phyloP scores from a whole-genome alignment of 2,113 vertebrate species.

The Siniperca knerii region DNA sequence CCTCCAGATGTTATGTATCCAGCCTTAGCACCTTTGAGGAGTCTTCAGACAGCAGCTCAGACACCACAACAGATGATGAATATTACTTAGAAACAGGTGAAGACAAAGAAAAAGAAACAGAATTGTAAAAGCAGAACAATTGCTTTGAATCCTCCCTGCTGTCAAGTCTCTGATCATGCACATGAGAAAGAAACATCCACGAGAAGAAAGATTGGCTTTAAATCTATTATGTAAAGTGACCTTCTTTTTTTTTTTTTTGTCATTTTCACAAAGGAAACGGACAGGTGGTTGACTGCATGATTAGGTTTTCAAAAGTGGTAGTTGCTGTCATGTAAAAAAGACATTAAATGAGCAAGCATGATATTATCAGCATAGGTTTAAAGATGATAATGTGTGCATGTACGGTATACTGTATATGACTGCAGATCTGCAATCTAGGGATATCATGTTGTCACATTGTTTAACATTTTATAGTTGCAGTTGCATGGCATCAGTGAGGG shows the following conservation, averaged over 20 bases:
- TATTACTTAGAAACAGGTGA: slow-evolving; percentile 89
- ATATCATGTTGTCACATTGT: slow-evolving; percentile 11
- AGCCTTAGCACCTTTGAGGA: slow-evolving; percentile 85
- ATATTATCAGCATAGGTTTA: slow-evolving; percentile 11
- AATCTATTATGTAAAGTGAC: slow-evolving; percentile 5
- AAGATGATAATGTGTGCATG: slow-evolving; percentile 15
- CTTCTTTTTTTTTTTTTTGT: not conserved
- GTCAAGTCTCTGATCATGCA: slow-evolving; percentile 4
- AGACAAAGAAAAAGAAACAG: slow-evolving; percentile 79
- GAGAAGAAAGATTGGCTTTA: not conserved
- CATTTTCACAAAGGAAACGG: not conserved
- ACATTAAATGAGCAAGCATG: slow-evolving; percentile 19
- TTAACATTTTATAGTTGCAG: slow-evolving; percentile 16
- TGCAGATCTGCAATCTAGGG: slow-evolving; percentile 16
- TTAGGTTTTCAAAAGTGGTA: slow-evolving; percentile 33
- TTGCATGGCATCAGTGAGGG: slow-evolving; percentile 51
- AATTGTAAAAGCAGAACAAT: slow-evolving; percentile 70
- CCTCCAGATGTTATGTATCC: slow-evolving; percentile 72
- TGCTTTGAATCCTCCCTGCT: not conserved
- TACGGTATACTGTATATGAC: slow-evolving; percentile 7
- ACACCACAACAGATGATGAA: slow-evolving; percentile 95
- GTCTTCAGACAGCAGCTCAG: slow-evolving; percentile 84
- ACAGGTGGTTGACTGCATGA: slow-evolving; percentile 33
- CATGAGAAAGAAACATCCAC: not conserved
- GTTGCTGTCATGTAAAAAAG: slow-evolving; percentile 19